These are phyloP conservation scores for Mizuhopecten yessoensis DNA, from an alignment of 1,140 invertebrate species.

Conservation along the genomic window DNA sequence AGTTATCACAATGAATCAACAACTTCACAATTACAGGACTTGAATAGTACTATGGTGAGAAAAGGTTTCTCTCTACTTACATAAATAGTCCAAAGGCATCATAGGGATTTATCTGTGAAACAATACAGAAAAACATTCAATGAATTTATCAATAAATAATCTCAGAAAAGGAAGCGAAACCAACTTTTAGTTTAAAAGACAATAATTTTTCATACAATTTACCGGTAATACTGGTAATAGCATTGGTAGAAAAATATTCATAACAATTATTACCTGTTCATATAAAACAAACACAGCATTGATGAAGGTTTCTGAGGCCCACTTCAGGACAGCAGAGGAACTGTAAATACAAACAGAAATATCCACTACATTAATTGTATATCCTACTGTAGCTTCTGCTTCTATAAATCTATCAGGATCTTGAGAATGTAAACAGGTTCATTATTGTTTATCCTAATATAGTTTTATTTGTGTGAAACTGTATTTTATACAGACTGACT, in stretches of 20 bases:
- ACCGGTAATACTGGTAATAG: neutral
- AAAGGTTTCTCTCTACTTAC: slow-evolving; percentile 72
- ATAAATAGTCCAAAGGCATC: slow-evolving; percentile 85
- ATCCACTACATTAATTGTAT: no score
- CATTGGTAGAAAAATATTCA: neutral
- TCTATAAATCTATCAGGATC: no score
- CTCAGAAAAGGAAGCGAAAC: neutral
- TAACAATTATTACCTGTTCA: slow-evolving; percentile 83
- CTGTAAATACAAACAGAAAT: slow-evolving; percentile 74
- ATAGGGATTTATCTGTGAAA: slow-evolving; percentile 81
- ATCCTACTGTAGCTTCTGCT: no score
- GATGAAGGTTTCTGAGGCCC: slow-evolving; percentile 81
- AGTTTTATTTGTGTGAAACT: no score
- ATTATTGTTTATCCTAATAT: no score
- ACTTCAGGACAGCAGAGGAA: slow-evolving; percentile 82
- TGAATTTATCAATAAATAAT: neutral
- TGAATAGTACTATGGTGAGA: no score
- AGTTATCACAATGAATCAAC: no score
- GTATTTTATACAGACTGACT: no score
- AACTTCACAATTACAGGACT: no score
- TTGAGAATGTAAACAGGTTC: no score
- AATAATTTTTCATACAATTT: slow-evolving; percentile 14
- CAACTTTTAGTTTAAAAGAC: slow-evolving; percentile 12
- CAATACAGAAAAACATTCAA: slow-evolving; percentile 44
- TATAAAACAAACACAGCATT: slow-evolving; percentile 84